Conservation (phyloP, 2,888 invertebrate species). For the Drepana falcataria region DNA sequence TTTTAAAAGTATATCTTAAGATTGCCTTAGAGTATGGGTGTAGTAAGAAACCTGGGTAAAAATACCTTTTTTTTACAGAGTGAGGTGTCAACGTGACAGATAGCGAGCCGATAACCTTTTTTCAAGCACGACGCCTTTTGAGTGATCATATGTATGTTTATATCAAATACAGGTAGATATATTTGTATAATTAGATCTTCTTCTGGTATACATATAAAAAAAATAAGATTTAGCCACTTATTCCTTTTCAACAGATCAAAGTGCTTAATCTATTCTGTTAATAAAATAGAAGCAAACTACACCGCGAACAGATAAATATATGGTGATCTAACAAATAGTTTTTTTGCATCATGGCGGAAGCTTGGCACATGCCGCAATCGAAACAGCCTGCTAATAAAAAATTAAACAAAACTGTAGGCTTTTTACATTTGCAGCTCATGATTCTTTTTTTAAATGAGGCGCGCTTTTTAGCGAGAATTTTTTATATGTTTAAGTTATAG, state of each 20-base stretch:
- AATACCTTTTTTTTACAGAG: too few relatives aligned
- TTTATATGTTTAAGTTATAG: slow-evolving; percentile 43
- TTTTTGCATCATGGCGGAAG: slow-evolving; percentile 42
- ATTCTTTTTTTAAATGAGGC: slow-evolving; percentile 31
- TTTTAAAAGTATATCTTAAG: too few relatives aligned
- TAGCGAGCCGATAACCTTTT: too few relatives aligned
- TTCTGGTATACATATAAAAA: too few relatives aligned
- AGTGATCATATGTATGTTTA: too few relatives aligned
- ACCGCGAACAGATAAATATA: not conserved
- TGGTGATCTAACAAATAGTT: not conserved
- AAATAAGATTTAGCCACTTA: too few relatives aligned
- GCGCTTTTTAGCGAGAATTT: slow-evolving; percentile 62
- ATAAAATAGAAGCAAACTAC: not conserved
- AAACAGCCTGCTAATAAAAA: slow-evolving; percentile 25
- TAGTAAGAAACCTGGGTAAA: too few relatives aligned
- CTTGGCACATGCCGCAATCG: slow-evolving; percentile 59
- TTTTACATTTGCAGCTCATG: slow-evolving; percentile 14
- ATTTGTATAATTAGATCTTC: too few relatives aligned
- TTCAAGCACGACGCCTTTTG: too few relatives aligned
- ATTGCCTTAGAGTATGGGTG: too few relatives aligned
- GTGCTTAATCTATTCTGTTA: not conserved
- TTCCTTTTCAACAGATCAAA: not conserved
- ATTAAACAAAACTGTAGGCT: slow-evolving; percentile 36
- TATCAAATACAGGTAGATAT: too few relatives aligned
- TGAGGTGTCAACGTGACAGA: too few relatives aligned